Evolutionary conservation across 2,113 vertebrate species (phyloP), one percentile per base, ranked within the genome.

Genomic region (Lynx canadensis): DNA sequence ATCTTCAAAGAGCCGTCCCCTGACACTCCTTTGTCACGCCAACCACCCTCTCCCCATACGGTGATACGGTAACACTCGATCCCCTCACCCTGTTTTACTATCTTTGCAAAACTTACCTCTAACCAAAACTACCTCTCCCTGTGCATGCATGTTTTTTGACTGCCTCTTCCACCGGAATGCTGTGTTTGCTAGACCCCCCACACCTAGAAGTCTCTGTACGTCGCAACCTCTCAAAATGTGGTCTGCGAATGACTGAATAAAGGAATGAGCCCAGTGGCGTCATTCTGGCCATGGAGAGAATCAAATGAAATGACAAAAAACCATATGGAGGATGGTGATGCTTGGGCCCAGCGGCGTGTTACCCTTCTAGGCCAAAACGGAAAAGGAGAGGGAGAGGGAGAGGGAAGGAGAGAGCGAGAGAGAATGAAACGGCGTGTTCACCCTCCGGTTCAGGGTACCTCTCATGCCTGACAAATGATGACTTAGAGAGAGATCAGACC

Each of bases 401-500:
- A 21, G 33, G 48, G 6, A 48, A 21, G 57, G 41, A 84, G 19
- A 83, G 27, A 91, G 69, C 1, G 12, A 36, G 63, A 45, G 38
- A 89, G 52, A 90, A 84, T 82, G 87, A 15, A 93, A 89, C 71
- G 48, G 63, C 94, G 15, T 96, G 95, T 92, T 94, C 97, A 91
- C 0, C 13, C 19, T 57, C 73, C 85, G 65, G 55, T 83, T 95
- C 38, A 45, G 65, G 96, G 65, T 89, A 96, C 87, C 92, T 94
- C 50, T 97, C 97, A 81, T 41, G 87, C 94, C 94, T 91, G 87
- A 95, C 90, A 98, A 98, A 98, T 97, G 84, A 95, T 94, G 97
- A 98, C 98, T 97, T 97, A 98, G 98, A 97, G 96, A 57, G 86
- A 98, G 88, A 97, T 93, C 94, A 98, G 97, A 95, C 93, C 96